Evolutionary conservation across 2,888 invertebrate species (phyloP).

Genomic region (Mongoloraphidia duomilia): DNA sequence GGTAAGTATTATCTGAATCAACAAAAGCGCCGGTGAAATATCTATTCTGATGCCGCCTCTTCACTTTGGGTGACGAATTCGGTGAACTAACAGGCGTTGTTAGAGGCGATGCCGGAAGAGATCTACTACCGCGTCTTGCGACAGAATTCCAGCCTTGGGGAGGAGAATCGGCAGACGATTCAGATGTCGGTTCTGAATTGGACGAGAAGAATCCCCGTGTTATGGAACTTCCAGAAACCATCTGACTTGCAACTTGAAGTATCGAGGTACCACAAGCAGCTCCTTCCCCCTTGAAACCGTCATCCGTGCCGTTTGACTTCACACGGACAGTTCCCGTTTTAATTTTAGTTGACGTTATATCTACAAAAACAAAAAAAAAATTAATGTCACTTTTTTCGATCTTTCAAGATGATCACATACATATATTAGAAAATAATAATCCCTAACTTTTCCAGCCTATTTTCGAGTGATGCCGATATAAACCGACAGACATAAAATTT

Average conservation of each 20-base stretch:
- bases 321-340: slow-evolving; percentile 18
- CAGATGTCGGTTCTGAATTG: slow-evolving; percentile 18
- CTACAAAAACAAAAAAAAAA: background rate
- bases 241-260: slow-evolving; percentile 41
- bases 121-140: slow-evolving; percentile 49
- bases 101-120: slow-evolving; percentile 53
- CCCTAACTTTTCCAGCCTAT: no score
- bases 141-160: slow-evolving; percentile 26
- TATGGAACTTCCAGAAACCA: slow-evolving; percentile 34
- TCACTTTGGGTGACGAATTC: slow-evolving; percentile 38
- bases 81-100: slow-evolving; percentile 47
- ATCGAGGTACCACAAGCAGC: slow-evolving; percentile 54
- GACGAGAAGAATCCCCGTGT: slow-evolving; percentile 27
- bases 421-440: no score
- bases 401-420: no score
- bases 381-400: no score
- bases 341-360: slow-evolving; percentile 1
- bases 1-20: slow-evolving; percentile 27
- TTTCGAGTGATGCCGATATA: no score
- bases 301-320: slow-evolving; percentile 52
- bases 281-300: slow-evolving; percentile 53
- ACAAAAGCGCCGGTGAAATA: slow-evolving; percentile 40
- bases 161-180: slow-evolving; percentile 19
- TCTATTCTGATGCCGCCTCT: slow-evolving; percentile 38
- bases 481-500: no score